Conservation (phyloP, 2,888 invertebrate species). For the Teinopalpus imperialis region DNA sequence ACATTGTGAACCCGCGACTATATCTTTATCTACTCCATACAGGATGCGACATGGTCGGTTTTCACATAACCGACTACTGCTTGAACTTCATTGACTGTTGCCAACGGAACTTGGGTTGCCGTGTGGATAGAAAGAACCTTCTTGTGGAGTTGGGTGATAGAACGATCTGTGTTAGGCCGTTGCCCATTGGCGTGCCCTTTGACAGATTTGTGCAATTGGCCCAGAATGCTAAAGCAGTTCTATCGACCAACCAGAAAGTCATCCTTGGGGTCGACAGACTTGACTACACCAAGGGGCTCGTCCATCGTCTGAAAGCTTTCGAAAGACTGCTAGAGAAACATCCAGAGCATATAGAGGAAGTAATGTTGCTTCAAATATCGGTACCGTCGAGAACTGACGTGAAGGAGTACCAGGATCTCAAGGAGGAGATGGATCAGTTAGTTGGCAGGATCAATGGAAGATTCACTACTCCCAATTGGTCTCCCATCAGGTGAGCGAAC, state of each 20-base stretch:
- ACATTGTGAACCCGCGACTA: slow-evolving; percentile 13
- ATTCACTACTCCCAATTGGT: slow-evolving; percentile 96
- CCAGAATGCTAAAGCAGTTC: slow-evolving; percentile 84
- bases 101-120: slow-evolving; percentile 92
- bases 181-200: slow-evolving; percentile 95
- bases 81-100: slow-evolving; percentile 96
- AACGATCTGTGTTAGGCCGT: slow-evolving; percentile 90
- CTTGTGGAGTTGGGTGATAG: slow-evolving; percentile 94
- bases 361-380: slow-evolving; percentile 90
- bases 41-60: slow-evolving; percentile 96
- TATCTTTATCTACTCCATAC: slow-evolving; percentile 28
- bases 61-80: slow-evolving; percentile 95
- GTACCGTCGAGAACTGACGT: slow-evolving; percentile 95
- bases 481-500: slow-evolving; percentile 85
- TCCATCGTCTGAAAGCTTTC: slow-evolving; percentile 90
- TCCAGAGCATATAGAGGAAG: slow-evolving; percentile 92
- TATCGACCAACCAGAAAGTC: slow-evolving; percentile 89
- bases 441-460: slow-evolving; percentile 94
- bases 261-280: slow-evolving; percentile 94
- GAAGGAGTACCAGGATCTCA: slow-evolving; percentile 93
- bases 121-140: slow-evolving; percentile 93
- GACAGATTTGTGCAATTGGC: slow-evolving; percentile 92
- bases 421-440: slow-evolving; percentile 94
- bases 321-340: slow-evolving; percentile 90
- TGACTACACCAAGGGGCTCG: slow-evolving; percentile 95